Base-by-base conservation (phyloP, 2,888 invertebrate genomes). In the Drosophila koepferae region DNA sequence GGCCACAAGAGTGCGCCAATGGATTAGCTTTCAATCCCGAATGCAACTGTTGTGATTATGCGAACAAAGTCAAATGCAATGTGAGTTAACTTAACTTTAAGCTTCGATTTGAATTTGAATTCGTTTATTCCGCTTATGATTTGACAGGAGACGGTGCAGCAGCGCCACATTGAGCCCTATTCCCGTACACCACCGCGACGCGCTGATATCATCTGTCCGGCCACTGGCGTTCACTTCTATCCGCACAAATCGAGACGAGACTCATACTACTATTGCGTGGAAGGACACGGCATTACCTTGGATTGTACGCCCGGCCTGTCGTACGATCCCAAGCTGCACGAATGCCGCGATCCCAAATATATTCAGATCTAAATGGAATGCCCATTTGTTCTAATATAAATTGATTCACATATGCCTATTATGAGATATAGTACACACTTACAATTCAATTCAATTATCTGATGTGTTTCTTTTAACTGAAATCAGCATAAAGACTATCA, bases 261-360 rank as follows among this genome's bases (percentile, higher is more conserved):
- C 41, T 81, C 91, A 23, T 92, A 92, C 44, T 90, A 90, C 66
- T 91, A 90, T 66, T 93, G 93, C 46, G 59, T 91, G n/a, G 77
- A 91, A 38, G 93, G 92, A 2, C 80, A 77, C 18, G 93, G 92
- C 34, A 76, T 92, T 4, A 74, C 90, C 3, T 65, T 93, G 54
- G 91, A 92, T 20, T 92, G 92, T 46, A 90, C 92, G 2, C 92
- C 92, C 3, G 93, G 92, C 4, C 66, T 93, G 16, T 51, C 80
- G 2, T 93, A 83, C 64, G 92, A 92, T 66, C 28, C 74, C 23
- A 61, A 65, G 20, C 49, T 64, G 28, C 78, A 82, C 55, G 76
- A 89, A 10, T 93, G 92, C 59, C 92, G 93, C 38, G 80, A 87
- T 28, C 81, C 87, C 14, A 63, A 82, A 64, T 71, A 80, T 40